Percentiles rank a stretch among this genome's conserved stretches.
phyloP scores from a whole-genome alignment of 2,888 invertebrate species.

The Himalopsyche japonica region DNA sequence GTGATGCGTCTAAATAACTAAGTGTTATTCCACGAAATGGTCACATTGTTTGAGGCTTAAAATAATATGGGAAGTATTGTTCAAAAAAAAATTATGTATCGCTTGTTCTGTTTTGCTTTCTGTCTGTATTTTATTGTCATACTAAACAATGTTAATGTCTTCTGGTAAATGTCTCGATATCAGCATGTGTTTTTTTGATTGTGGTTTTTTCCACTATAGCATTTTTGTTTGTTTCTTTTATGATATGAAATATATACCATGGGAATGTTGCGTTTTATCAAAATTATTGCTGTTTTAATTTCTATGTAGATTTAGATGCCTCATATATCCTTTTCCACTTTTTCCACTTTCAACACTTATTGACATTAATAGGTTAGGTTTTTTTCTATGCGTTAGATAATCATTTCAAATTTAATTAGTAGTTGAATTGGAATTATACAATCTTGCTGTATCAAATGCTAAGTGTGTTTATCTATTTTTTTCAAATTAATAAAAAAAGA shows the following conservation, averaged over 20 bases:
- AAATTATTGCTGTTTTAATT: constrained; percentile 33
- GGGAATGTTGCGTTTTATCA: constrained; percentile 33
- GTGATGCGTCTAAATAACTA: too few relatives aligned
- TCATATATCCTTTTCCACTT: constrained; percentile 13
- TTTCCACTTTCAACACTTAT: not conserved
- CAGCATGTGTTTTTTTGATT: not conserved
- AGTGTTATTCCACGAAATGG: not conserved
- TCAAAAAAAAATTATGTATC: not conserved
- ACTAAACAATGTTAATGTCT: not conserved
- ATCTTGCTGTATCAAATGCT: too few relatives aligned
- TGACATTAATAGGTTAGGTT: not conserved
- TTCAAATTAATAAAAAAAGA: too few relatives aligned
- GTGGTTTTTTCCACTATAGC: not conserved
- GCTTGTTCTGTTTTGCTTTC: not conserved
- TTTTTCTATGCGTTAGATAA: too few relatives aligned
- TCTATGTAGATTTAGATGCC: constrained; percentile 34
- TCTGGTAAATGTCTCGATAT: not conserved
- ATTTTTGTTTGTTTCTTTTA: not conserved
- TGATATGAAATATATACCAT: constrained; percentile 29
- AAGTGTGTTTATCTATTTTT: too few relatives aligned
- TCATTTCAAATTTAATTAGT: too few relatives aligned
- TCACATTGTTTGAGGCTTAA: not conserved
- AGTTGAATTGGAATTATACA: too few relatives aligned
- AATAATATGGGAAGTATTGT: not conserved
- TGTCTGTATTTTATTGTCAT: not conserved